Percentiles rank a stretch among this genome's conserved stretches.
Evolutionary conservation across 2,113 vertebrate genomes (phyloP).

Genomic region (Caretta caretta): DNA sequence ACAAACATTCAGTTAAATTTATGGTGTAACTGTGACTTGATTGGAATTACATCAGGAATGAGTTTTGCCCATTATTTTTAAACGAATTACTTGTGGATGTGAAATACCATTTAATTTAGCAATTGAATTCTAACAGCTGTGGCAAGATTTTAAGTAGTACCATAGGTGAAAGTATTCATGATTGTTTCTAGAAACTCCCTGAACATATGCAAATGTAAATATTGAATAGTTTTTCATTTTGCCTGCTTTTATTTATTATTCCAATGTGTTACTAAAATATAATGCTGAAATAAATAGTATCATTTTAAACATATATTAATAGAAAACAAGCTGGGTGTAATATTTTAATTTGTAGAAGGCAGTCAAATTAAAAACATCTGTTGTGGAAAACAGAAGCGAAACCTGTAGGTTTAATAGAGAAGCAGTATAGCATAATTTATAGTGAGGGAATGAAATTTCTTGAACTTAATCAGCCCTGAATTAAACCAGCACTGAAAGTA

Average conservation of each 20-base stretch:
- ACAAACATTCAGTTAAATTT: background rate
- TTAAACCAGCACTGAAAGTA: slow-evolving; percentile 13
- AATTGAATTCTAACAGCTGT: background rate
- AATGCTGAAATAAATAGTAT: slow-evolving; percentile 18
- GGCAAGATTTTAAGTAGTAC: background rate
- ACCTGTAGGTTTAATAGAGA: slow-evolving; percentile 14
- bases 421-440: slow-evolving; percentile 56
- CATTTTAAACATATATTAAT: slow-evolving; percentile 10
- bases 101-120: background rate
- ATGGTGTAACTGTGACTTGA: background rate
- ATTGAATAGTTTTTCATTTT: background rate
- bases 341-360: slow-evolving; percentile 32
- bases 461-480: slow-evolving; percentile 29
- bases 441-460: slow-evolving; percentile 24
- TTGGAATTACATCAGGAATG: background rate
- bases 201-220: slow-evolving; percentile 13
- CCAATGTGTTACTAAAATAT: background rate
- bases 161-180: background rate
- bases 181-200: background rate
- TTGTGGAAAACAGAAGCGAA: background rate
- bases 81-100: background rate
- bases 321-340: background rate
- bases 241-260: background rate
- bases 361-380: slow-evolving; percentile 50
- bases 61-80: background rate